phyloP scores from a whole-genome alignment of 1,140 invertebrate species.

The Drosophila ohnishii region DNA sequence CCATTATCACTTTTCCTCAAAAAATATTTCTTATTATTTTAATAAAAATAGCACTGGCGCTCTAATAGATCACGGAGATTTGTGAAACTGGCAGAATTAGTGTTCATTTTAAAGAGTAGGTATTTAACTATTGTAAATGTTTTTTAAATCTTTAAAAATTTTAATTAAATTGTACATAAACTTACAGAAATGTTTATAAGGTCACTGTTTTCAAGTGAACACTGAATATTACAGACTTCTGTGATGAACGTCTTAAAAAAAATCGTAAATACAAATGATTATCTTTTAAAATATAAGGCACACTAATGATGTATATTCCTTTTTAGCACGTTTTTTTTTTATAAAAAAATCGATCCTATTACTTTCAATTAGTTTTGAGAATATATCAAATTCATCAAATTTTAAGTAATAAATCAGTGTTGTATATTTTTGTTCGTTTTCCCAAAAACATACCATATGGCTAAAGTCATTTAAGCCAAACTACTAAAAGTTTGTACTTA shows the following conservation, averaged over 20 bases:
- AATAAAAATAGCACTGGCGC: no score
- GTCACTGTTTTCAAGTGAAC: no score
- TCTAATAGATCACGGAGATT: no score
- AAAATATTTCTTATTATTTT: no score
- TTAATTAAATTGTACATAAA: neutral
- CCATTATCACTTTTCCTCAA: no score
- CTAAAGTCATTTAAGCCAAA: neutral
- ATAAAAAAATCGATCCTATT: no score
- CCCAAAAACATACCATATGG: neutral
- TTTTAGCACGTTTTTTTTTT: no score
- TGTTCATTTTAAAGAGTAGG: no score
- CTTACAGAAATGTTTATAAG: neutral
- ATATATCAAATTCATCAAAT: neutral
- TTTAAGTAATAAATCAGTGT: neutral
- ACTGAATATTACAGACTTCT: neutral
- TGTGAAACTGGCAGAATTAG: no score
- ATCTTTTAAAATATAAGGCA: no score
- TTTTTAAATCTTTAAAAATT: neutral
- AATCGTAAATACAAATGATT: neutral
- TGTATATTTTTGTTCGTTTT: slow-evolving; percentile 2
- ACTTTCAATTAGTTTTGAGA: neutral
- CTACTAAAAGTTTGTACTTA: neutral
- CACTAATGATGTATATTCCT: no score
- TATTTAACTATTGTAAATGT: neutral
- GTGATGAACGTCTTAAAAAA: neutral